Conservation (phyloP, 2,113 vertebrate genomes). For the Mobula birostris region DNA sequence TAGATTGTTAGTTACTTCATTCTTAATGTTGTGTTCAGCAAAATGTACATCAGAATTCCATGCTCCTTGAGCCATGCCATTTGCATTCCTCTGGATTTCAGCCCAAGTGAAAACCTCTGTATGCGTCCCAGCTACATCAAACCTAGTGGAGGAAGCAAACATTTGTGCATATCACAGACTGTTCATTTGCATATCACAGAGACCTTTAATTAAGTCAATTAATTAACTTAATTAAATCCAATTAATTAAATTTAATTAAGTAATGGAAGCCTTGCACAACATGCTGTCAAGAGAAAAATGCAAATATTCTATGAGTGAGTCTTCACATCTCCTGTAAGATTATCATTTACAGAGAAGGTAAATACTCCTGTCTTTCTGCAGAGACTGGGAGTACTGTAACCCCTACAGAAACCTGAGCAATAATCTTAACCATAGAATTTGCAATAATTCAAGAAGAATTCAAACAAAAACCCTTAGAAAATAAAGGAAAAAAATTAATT, state of each 20-base stretch:
- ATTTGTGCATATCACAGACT: background rate
- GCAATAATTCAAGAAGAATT: background rate
- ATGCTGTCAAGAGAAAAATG: background rate
- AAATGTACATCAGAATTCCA: background rate
- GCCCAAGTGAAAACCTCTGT: background rate
- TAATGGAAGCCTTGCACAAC: background rate
- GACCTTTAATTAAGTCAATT: background rate
- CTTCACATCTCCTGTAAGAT: background rate
- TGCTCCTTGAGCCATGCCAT: background rate
- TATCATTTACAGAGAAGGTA: background rate
- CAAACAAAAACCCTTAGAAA: background rate
- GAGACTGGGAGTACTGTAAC: background rate
- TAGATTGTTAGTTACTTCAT: background rate
- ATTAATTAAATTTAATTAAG: too few species aligned
- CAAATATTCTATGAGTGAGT: background rate
- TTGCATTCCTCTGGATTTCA: background rate
- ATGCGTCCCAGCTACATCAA: background rate
- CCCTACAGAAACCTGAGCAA: background rate
- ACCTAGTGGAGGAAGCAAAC: background rate
- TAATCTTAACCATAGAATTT: background rate
- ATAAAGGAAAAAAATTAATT: background rate
- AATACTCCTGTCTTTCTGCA: background rate
- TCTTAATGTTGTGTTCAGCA: background rate
- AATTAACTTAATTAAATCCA: too few species aligned
- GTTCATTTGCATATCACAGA: background rate